Base-by-base conservation (phyloP, 2,797 vertebrate genomes). In the Micrastur ruficollis region DNA sequence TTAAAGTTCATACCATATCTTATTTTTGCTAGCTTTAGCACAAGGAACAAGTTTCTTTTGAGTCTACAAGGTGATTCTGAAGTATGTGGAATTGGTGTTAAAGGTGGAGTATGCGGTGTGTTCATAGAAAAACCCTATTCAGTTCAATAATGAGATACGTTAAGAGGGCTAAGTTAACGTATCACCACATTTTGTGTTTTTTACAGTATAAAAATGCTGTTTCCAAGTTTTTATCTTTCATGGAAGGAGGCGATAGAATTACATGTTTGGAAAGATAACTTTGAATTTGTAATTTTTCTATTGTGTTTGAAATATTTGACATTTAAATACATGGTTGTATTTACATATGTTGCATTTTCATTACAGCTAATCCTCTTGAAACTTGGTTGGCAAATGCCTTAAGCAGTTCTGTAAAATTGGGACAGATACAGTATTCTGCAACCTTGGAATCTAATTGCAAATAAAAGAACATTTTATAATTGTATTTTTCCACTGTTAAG, bases 271-370 rank as follows among this genome's bases (percentile, higher is more conserved):
- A 86, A 95, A 93, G 74, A 84, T 93, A 92, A 93, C 52, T 92
- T 76, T 73, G 93, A 94, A 89, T 91, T 91, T 70, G 22, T 95
- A 86, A 86, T 95, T 95, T 97, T 95, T 87, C 83, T 81, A 91
- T 97, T 96, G 72, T 96, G 89, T 89, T 93, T 89, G 81, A 92
- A 91, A 94, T 93, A 96, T 75, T 58, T 96, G 93, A 81, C 93
- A 94, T 96, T 96, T 97, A 95, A 94, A 72, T 96, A 95, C 0
- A 1, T 89, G 84, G 31, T 68, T 94, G 46, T 97, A 97, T 97
- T 97, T 97, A 97, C 95, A 97, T 97, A 96, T 94, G 90, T 96
- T 97, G 97, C 96, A 97, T 97, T 97, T 97, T 97, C 96, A 97
- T 97, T 96, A 95, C 47, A 83, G 84, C 72, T 97, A 97, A 97